Evolutionary conservation across 2,797 vertebrate species (phyloP).

Genomic region (Chloroceryle inda): DNA sequence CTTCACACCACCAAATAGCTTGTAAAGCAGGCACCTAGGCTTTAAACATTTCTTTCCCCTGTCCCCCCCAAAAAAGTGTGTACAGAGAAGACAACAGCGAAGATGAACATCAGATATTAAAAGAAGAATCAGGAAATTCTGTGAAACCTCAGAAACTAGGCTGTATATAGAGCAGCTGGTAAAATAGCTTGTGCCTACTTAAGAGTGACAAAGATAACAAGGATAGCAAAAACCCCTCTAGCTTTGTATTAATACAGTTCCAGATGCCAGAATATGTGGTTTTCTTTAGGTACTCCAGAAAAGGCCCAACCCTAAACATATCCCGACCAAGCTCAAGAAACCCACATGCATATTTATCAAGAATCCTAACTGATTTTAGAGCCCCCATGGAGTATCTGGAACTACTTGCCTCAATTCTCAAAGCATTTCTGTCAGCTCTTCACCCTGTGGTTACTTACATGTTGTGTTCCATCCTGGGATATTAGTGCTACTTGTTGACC

Average conservation of each 20-base stretch:
- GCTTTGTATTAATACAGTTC: not conserved
- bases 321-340: not conserved
- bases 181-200: not conserved
- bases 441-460: conserved; percentile 82
- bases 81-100: not conserved
- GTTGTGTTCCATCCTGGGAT: conserved; percentile 95
- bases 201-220: not conserved
- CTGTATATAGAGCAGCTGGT: not conserved
- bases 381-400: not conserved
- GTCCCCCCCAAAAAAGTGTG: not conserved
- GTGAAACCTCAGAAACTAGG: not conserved
- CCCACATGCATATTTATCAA: fast-evolving
- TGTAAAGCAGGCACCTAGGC: not conserved
- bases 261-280: not conserved
- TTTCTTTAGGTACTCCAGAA: not conserved
- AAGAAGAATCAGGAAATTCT: not conserved
- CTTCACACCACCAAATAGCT: not conserved
- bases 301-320: not conserved
- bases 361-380: not conserved
- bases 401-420: not conserved
- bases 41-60: not conserved
- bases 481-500: conserved; percentile 95
- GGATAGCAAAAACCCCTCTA: not conserved
- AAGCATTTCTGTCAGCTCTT: not conserved
- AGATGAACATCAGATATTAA: not conserved